These are phyloP conservation scores for Psylliodes chrysocephalus DNA, from an alignment of 2,888 invertebrate genomes.

Conservation along the genomic window DNA sequence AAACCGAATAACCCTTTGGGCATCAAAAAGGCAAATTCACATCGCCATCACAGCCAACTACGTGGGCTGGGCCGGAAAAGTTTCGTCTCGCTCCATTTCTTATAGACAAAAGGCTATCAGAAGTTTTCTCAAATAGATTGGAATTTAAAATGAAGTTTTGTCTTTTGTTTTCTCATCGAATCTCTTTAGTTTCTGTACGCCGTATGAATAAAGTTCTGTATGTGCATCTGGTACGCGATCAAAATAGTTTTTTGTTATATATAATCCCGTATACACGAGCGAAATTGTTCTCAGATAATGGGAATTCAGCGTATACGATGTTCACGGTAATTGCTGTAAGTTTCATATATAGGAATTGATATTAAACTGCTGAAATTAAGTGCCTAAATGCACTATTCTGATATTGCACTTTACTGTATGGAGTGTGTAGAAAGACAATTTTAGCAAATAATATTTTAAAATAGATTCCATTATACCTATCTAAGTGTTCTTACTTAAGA, in stretches of 20 bases:
- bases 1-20: slow-evolving; percentile 37
- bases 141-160: slow-evolving; percentile 56
- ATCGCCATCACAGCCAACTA: slow-evolving; percentile 37
- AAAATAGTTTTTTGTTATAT: slow-evolving; percentile 35
- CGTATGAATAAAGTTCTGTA: slow-evolving; percentile 37
- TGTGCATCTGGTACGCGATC: slow-evolving; percentile 43
- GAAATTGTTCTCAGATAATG: slow-evolving; percentile 22
- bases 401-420: slow-evolving; percentile 18
- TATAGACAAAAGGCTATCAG: slow-evolving; percentile 55
- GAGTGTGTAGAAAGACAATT: too few species aligned
- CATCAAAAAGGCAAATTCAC: slow-evolving; percentile 39
- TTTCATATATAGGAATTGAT: slow-evolving; percentile 6
- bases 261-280: slow-evolving; percentile 11
- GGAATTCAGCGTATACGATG: slow-evolving; percentile 1
- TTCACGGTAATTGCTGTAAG: slow-evolving; percentile 12
- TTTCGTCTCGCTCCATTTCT: slow-evolving; percentile 51
- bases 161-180: slow-evolving; percentile 45
- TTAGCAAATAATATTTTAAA: too few species aligned
- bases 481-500: too few species aligned
- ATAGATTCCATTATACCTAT: too few species aligned
- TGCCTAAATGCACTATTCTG: slow-evolving; percentile 2
- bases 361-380: not conserved
- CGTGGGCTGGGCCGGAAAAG: slow-evolving; percentile 41
- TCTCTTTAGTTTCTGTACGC: slow-evolving; percentile 42
- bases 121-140: slow-evolving; percentile 55